Evolutionary conservation across 2,888 invertebrate species (phyloP).

Genomic region (Amorpha juglandis): DNA sequence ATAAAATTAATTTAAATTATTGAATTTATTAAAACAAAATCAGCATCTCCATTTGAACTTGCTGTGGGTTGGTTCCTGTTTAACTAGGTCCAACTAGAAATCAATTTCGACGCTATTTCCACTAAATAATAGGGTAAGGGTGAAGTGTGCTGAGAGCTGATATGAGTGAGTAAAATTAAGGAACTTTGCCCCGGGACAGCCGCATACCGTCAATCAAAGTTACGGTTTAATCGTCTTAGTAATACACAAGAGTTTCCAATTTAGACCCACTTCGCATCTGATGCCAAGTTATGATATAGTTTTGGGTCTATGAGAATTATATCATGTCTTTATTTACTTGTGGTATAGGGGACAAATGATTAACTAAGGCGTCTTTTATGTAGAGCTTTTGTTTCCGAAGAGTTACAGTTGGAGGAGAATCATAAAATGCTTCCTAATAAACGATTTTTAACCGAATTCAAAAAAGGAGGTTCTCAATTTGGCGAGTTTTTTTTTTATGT

Average conservation of each 20-base stretch:
- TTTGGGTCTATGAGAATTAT: background rate
- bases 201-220: constrained; percentile 47
- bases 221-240: constrained; percentile 50
- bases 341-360: background rate
- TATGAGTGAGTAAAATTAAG: constrained; percentile 3
- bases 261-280: constrained; percentile 9
- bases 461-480: too few species aligned
- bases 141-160: constrained; percentile 5
- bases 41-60: too few species aligned
- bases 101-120: constrained; percentile 2
- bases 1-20: too few species aligned
- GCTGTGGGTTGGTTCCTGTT: too few species aligned
- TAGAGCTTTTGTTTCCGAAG: too few species aligned
- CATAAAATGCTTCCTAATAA: too few species aligned
- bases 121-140: constrained; percentile 21
- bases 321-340: background rate
- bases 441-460: too few species aligned
- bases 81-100: background rate
- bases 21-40: too few species aligned
- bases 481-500: too few species aligned
- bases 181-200: constrained; percentile 48
- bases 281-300: background rate
- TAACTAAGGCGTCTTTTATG: too few species aligned
- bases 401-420: too few species aligned
- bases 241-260: constrained; percentile 41